Conservation (phyloP, 2,888 invertebrate species). For the Ferrisia virgata region DNA sequence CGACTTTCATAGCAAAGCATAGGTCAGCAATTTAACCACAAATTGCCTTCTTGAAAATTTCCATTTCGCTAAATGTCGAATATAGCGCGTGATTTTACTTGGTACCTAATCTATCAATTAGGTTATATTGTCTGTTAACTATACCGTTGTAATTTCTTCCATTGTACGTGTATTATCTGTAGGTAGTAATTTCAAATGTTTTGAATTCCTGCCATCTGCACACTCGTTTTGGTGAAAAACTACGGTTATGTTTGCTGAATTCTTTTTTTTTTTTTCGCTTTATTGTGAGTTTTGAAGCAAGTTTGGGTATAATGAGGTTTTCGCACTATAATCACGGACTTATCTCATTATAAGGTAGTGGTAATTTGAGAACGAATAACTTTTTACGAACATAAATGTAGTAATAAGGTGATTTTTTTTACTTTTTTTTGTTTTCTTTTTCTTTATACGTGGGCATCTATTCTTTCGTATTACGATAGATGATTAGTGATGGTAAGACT, state of each 20-base stretch:
- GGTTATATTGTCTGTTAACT: neutral
- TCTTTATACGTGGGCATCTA: neutral
- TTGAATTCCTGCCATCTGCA: no score
- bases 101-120: no score
- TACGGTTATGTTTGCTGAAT: no score
- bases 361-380: neutral
- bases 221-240: no score
- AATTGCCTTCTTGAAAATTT: neutral
- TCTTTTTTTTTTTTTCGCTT: no score
- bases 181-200: no score
- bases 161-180: neutral
- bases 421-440: neutral
- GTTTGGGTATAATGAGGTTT: no score
- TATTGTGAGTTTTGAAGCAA: no score
- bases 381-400: neutral
- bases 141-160: neutral
- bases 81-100: neutral
- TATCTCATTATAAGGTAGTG: no score
- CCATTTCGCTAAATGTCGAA: neutral
- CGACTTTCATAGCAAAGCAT: slow-evolving; percentile 16
- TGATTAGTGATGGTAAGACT: no score
- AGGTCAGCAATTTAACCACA: neutral
- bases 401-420: neutral
- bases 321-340: no score
- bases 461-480: no score